Percentiles rank a stretch among this genome's conserved stretches.
Evolutionary conservation across 1,140 invertebrate species (phyloP).

Genomic region (Battus philenor): DNA sequence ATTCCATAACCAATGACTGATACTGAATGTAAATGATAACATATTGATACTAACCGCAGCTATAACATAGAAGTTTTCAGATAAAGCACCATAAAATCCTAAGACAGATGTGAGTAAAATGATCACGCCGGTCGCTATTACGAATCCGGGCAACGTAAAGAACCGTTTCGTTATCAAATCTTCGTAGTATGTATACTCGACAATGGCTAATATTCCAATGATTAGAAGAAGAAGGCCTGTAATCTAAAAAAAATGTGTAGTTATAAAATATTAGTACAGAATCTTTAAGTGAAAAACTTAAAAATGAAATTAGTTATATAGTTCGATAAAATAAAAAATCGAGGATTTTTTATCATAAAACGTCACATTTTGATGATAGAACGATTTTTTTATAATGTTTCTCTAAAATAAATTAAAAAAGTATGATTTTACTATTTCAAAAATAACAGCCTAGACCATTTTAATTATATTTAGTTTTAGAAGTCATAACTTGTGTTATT

Average conservation of each 20-base stretch:
- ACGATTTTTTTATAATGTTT: too few relatives aligned
- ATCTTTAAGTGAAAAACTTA: too few relatives aligned
- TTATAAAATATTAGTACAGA: too few relatives aligned
- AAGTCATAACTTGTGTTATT: too few relatives aligned
- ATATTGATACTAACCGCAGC: slow-evolving; percentile 81
- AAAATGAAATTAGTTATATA: too few relatives aligned
- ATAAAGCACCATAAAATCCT: slow-evolving; percentile 89
- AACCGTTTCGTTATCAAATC: slow-evolving; percentile 66
- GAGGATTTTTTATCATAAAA: background rate
- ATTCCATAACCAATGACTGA: too few relatives aligned
- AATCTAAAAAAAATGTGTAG: slow-evolving; percentile 33
- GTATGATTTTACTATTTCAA: too few relatives aligned
- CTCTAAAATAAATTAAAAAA: too few relatives aligned
- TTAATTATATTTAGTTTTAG: too few relatives aligned
- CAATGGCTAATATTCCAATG: slow-evolving; percentile 34
- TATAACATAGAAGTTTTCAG: slow-evolving; percentile 89
- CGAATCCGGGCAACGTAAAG: slow-evolving; percentile 81
- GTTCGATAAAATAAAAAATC: background rate
- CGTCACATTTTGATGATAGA: too few relatives aligned
- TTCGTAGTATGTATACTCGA: slow-evolving; percentile 33
- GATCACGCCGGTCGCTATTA: slow-evolving; percentile 84
- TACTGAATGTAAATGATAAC: too few relatives aligned
- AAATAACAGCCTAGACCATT: too few relatives aligned
- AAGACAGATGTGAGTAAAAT: slow-evolving; percentile 84
- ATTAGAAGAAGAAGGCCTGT: slow-evolving; percentile 48